Conservation (phyloP, 2,113 vertebrate species). For the Herpetotheres cachinnans region DNA sequence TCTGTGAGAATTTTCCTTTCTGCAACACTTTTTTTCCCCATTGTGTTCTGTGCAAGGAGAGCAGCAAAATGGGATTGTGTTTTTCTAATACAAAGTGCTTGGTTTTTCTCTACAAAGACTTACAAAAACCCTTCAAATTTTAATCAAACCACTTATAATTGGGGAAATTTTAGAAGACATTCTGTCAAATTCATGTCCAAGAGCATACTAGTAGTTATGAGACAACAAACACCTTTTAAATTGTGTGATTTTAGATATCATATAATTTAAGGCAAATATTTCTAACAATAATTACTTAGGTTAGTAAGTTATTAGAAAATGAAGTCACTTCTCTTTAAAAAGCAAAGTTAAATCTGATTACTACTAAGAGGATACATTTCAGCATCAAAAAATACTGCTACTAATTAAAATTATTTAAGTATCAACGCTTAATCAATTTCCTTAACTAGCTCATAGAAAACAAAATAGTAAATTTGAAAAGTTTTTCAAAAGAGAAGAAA, state of each 20-base stretch:
- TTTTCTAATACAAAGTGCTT: not conserved
- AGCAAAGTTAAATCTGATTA: not conserved
- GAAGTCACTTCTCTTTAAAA: not conserved
- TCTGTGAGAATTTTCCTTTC: not conserved
- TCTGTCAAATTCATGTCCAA: not conserved
- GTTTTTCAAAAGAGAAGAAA: not conserved
- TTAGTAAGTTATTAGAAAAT: not conserved
- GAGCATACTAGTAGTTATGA: not conserved
- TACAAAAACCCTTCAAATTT: not conserved
- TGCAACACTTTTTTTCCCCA: not conserved
- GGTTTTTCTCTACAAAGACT: not conserved
- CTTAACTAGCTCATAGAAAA: not conserved
- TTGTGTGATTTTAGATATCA: not conserved
- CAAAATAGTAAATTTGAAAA: not conserved
- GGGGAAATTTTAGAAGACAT: not conserved
- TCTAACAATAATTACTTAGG: not conserved
- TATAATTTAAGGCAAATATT: not conserved
- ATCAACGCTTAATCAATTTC: not conserved
- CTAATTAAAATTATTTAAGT: not conserved
- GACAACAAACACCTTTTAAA: not conserved
- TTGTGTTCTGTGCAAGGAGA: not conserved
- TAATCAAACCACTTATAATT: not conserved
- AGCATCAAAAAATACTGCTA: not conserved
- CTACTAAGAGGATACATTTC: not conserved
- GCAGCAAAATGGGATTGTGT: not conserved